Base-by-base conservation (phyloP, 2,113 vertebrate genomes). In the Nannospalax galili region DNA sequence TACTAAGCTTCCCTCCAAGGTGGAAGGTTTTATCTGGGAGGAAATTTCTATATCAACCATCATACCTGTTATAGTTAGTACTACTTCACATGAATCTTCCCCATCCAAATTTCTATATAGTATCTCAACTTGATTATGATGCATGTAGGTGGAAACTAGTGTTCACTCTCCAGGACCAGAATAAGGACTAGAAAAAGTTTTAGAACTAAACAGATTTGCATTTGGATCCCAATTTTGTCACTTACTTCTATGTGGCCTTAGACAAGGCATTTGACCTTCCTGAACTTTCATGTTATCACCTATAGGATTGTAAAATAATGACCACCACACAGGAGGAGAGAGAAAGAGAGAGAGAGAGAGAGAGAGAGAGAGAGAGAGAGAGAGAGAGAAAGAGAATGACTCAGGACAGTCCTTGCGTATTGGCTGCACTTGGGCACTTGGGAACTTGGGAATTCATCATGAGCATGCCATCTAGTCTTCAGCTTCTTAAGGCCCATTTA, bases 271-370 rank as follows among this genome's bases (percentile, higher is more conserved):
- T 52, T 52, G 56, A 79, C 12, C 48, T 84, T 88, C 62, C 56
- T 88, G 67, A 92, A 90, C 22, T 70, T 90, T 26, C 3, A 32
- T n/a, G 60, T 65, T 52, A 52, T 52, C 48, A 37, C 17, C 74
- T 88, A 8, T 88, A 84, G 74, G 72, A 90, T 40, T 69, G 37
- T 42, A 88, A 94, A 92, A 84, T 35, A 28, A 81, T 91, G n/a
- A 3, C 45, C 9, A 75, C n/a, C 1, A 65, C 52, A 52, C 19
- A 67, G 64, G 28, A 80, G 26, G 74, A 30, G 74, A 30, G 74
- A 58, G 77, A 24, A 19, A 12, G 32, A 35, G 48, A 7, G 30
- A 78, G 45, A 48, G 42, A 77, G 73, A 75, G 40, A 77, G 42
- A 77, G 22, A 77, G 42, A 77, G 28, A 48, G 12, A 28, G 79